A percentile compares a stretch with the other conserved stretches of the same genome.
phyloP scores from a whole-genome alignment of 2,888 invertebrate genomes.

The Linnaemya vulpina region DNA sequence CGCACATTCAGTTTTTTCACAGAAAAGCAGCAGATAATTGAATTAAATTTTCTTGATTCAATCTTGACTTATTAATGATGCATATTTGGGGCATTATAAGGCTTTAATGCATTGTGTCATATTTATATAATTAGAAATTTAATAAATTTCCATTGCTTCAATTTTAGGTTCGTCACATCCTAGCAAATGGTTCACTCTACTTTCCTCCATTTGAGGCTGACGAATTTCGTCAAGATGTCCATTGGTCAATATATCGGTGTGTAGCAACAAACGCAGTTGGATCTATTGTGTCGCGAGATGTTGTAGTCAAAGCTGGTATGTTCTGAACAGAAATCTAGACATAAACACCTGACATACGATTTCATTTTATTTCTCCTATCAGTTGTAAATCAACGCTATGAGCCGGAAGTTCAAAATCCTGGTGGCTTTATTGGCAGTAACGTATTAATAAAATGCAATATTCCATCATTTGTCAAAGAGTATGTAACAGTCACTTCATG shows the following conservation, averaged over 20 bases:
- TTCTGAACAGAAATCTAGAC: constrained; percentile 11
- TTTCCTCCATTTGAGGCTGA: constrained; percentile 85
- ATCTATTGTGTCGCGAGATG: constrained; percentile 84
- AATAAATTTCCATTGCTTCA: constrained; percentile 20
- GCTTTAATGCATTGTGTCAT: not conserved
- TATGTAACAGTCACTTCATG: constrained; percentile 85
- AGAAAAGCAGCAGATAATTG: too few species aligned
- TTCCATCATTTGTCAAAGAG: constrained; percentile 85
- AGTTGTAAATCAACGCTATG: constrained; percentile 85
- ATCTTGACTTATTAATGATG: too few species aligned
- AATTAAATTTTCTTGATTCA: too few species aligned
- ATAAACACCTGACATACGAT: not conserved
- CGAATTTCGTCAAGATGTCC: constrained; percentile 85
- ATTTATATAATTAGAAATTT: not conserved
- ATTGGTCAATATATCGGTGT: constrained; percentile 85
- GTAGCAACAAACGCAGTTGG: constrained; percentile 84
- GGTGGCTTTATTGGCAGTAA: constrained; percentile 85
- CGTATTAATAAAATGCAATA: constrained; percentile 85
- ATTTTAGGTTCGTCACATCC: constrained; percentile 83
- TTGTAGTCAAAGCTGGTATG: constrained; percentile 84
- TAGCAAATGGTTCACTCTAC: constrained; percentile 84
- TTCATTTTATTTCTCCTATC: constrained; percentile 33
- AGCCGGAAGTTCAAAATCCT: constrained; percentile 85
- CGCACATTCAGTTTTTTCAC: too few species aligned
- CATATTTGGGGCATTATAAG: too few species aligned